Base-by-base conservation (phyloP, 2,888 invertebrate genomes). In the Lasioglossum villosulum region DNA sequence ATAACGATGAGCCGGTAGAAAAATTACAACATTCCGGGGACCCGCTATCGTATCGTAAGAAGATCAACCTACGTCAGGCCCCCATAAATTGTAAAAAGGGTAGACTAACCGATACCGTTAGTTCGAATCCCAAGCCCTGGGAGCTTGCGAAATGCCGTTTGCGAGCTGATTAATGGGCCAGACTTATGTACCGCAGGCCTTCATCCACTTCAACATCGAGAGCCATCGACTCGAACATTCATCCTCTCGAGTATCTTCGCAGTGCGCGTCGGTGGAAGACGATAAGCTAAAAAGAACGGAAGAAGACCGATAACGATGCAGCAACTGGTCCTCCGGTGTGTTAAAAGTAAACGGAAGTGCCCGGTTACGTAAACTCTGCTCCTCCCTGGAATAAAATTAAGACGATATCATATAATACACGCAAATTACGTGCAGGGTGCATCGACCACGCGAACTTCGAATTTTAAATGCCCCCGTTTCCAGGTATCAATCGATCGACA, bases 81-180 rank as follows among this genome's bases (percentile, higher is more conserved):
- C 63, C 78, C 79, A 90, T 90, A 88, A 90, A 89, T 90, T 90
- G 80, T 74, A 70, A 59, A 86, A 86, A 88, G 88, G 72, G 83
- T 79, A 78, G 75, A 77, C 83, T 79, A 74, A 73, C 81, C 90
- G 80, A 90, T 89, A 88, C 84, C 75, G 70, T 52, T 76, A 75
- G 84, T 78, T 78, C 72, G 83, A 84, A 82, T 90, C 80, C 80
- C 87, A 72, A 82, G n/a, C 80, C 84, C 56, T 84, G 39, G 39
- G 75, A 87, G 88, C 83, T 90, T 88, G 90, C 89, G 89, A 88
- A 89, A 89, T 91, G 81, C 91, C 91, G 88, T 91, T 91, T 91
- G 88, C 87, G 71, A 82, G 78, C 88, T 91, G 91, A 91, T 89
- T 91, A 91, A 91, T 91, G 91, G 88, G 83, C 87, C 87, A 84